These are phyloP conservation scores for Leptinotarsa peninsularis DNA, from an alignment of 2,888 invertebrate genomes.

Conservation along the genomic window DNA sequence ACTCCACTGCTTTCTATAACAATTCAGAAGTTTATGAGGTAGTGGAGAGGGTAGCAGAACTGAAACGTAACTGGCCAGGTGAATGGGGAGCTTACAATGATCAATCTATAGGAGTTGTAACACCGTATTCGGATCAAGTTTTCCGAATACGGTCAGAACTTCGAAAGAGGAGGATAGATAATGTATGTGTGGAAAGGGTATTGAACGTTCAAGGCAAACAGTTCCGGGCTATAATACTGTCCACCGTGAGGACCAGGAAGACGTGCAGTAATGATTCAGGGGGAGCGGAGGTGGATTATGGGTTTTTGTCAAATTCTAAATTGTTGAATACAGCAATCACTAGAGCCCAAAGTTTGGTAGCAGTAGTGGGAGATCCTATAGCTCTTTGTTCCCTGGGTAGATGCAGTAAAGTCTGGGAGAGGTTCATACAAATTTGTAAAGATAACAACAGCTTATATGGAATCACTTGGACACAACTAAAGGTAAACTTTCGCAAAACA, in stretches of 20 bases:
- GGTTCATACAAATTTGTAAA: conserved; percentile 79
- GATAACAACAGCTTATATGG: conserved; percentile 79
- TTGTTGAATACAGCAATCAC: conserved; percentile 86
- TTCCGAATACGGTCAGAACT: conserved; percentile 81
- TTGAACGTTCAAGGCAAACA: conserved; percentile 88
- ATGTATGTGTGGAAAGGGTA: conserved; percentile 85
- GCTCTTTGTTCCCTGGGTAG: conserved; percentile 84
- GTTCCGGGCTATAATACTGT: conserved; percentile 84
- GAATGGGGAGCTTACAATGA: conserved; percentile 82
- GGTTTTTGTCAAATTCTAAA: conserved; percentile 85
- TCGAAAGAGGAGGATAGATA: conserved; percentile 77
- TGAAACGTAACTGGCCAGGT: conserved; percentile 80
- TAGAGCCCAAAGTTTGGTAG: conserved; percentile 84
- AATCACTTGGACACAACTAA: conserved; percentile 76
- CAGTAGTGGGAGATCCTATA: conserved; percentile 87
- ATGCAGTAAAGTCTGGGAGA: conserved; percentile 85
- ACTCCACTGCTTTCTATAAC: conserved; percentile 85
- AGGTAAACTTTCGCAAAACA: conserved; percentile 51
- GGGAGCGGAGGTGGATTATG: conserved; percentile 77
- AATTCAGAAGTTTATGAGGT: conserved; percentile 82
- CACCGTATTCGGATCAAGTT: conserved; percentile 85
- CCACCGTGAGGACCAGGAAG: conserved; percentile 80
- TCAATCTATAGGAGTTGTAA: conserved; percentile 85
- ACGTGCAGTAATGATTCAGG: conserved; percentile 72
- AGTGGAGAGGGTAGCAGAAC: conserved; percentile 78